Percentiles rank a stretch among this genome's conserved stretches.
These are phyloP conservation scores for Recurvirostra avosetta DNA, from an alignment of 2,113 vertebrate species.

Conservation along the genomic window DNA sequence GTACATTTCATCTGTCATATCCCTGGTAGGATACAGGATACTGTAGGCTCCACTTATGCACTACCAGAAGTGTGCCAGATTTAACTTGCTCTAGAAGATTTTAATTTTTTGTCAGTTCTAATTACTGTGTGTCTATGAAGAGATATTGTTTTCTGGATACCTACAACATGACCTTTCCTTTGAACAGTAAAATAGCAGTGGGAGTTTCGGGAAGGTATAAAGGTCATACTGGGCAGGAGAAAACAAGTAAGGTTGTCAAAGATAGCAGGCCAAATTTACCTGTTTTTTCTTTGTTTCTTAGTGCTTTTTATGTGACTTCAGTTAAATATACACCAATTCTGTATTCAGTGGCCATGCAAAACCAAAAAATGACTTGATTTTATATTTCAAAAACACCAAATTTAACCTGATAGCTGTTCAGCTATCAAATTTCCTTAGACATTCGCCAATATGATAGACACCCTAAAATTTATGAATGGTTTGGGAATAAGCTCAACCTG, in stretches of 20 bases:
- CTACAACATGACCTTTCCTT: background rate
- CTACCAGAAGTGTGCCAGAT: background rate
- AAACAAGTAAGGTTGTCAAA: background rate
- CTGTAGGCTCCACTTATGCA: background rate
- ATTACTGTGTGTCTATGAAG: background rate
- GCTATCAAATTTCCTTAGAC: background rate
- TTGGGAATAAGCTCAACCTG: background rate
- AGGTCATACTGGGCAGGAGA: rapidly evolving
- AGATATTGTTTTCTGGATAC: background rate
- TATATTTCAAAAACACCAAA: background rate
- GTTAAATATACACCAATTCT: background rate
- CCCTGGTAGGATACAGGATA: background rate
- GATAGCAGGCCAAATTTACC: rapidly evolving
- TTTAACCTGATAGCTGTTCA: background rate
- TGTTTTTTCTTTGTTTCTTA: background rate
- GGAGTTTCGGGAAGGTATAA: background rate
- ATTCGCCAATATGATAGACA: background rate
- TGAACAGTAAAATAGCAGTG: background rate
- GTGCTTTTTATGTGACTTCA: background rate
- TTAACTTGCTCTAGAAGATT: background rate
- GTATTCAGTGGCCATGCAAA: background rate
- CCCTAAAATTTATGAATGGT: background rate
- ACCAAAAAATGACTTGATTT: background rate
- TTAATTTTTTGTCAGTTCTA: background rate
- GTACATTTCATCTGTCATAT: background rate